Percentiles rank a stretch among this genome's conserved stretches.
These are phyloP conservation scores for Halictus ligatus DNA, from an alignment of 2,888 invertebrate species.

Conservation along the genomic window DNA sequence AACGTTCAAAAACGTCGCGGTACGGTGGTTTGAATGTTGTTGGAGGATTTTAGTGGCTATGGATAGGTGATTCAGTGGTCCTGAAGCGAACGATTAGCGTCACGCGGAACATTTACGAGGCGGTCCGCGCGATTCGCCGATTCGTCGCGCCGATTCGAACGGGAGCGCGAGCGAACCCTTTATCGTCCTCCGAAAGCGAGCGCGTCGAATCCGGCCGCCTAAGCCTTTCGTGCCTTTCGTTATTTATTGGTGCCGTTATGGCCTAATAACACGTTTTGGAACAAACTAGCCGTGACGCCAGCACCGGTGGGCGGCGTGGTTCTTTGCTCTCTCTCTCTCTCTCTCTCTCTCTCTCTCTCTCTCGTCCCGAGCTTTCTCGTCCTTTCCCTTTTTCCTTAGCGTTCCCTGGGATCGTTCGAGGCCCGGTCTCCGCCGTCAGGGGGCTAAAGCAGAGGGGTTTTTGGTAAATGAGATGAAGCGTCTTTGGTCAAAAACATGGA, in stretches of 20 bases:
- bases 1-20: neutral
- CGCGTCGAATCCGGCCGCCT: slow-evolving; percentile 74
- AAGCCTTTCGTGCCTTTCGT: slow-evolving; percentile 72
- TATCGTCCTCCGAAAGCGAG: slow-evolving; percentile 78
- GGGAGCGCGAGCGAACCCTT: slow-evolving; percentile 78
- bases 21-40: neutral
- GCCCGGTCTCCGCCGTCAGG: too few species aligned
- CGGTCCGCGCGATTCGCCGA: slow-evolving; percentile 54
- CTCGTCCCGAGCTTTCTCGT: slow-evolving; percentile 9
- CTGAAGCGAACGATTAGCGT: slow-evolving; percentile 49
- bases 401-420: neutral
- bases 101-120: slow-evolving; percentile 60
- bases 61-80: neutral
- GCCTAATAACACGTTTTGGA: slow-evolving; percentile 77
- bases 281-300: slow-evolving; percentile 75
- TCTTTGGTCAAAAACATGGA: too few species aligned
- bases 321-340: slow-evolving; percentile 2
- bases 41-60: neutral
- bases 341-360: neutral
- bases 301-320: slow-evolving; percentile 46
- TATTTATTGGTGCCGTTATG: slow-evolving; percentile 82
- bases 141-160: slow-evolving; percentile 76
- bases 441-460: too few species aligned
- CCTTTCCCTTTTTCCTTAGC: neutral
- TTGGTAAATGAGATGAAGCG: too few species aligned